phyloP scores from a whole-genome alignment of 2,113 vertebrate genomes.

The Erpornis zantholeuca region DNA sequence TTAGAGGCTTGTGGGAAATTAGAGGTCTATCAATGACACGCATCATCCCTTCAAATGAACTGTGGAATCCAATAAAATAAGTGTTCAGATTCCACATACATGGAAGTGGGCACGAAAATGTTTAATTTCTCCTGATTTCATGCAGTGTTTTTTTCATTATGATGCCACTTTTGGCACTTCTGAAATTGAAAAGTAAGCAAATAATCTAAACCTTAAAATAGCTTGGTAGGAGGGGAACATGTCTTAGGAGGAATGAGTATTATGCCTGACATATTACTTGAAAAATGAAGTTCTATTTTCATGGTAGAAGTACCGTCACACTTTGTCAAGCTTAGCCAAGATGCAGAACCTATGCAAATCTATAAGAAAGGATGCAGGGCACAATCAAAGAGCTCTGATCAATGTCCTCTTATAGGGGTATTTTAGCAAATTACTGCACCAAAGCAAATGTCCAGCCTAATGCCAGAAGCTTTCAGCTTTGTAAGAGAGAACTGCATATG shows the following conservation, averaged over 20 bases:
- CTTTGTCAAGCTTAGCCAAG: not conserved
- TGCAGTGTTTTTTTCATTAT: not conserved
- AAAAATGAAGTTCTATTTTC: not conserved
- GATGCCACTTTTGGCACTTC: not conserved
- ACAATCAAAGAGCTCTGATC: not conserved
- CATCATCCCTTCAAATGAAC: conserved; percentile 38
- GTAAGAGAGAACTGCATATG: not conserved
- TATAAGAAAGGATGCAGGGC: not conserved
- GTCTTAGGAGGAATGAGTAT: not conserved
- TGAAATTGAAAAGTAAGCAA: not conserved
- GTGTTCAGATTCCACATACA: not conserved
- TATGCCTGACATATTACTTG: not conserved
- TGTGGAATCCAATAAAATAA: conserved; percentile 50
- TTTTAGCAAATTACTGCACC: not conserved
- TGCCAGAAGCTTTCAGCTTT: not conserved
- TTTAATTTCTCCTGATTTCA: conserved; percentile 53
- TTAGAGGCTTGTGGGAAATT: not conserved
- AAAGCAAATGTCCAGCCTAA: not conserved
- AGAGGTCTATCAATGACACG: conserved; percentile 34
- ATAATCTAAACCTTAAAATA: not conserved
- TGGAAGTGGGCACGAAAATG: not conserved
- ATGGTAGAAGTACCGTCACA: not conserved
- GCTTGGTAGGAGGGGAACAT: not conserved
- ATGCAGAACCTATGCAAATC: not conserved
- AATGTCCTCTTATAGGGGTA: not conserved